Conservation (phyloP, 1,140 invertebrate genomes). For the Lineus longissimus region DNA sequence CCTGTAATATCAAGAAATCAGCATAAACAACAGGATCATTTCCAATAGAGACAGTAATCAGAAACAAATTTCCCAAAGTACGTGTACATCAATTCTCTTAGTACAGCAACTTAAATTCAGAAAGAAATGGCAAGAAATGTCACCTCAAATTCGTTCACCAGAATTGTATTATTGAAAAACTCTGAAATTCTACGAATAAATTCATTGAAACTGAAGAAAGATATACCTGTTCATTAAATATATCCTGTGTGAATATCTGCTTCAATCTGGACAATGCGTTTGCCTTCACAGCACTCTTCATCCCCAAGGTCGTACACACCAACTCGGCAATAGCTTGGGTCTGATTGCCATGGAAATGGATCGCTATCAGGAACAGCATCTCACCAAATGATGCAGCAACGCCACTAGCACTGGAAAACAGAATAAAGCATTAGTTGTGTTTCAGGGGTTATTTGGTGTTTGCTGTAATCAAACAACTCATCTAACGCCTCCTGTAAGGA, state of each 20-base stretch:
- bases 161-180: no score
- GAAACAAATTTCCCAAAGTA: not conserved
- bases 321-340: conserved; percentile 82
- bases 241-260: conserved; percentile 92
- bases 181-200: no score
- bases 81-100: no score
- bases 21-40: conserved; percentile 9
- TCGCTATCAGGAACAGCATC: conserved; percentile 91
- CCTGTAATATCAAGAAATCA: conserved; percentile 56
- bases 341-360: conserved; percentile 95
- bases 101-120: no score
- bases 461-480: not conserved
- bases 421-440: no score
- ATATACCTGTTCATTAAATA: conserved; percentile 90
- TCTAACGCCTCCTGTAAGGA: no score
- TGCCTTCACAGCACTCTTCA: conserved; percentile 80
- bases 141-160: no score
- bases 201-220: no score
- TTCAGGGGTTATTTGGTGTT: conserved; percentile 22
- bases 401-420: conserved; percentile 36
- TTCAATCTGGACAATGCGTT: conserved; percentile 89
- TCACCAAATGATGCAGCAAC: conserved; percentile 73
- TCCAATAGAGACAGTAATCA: conserved; percentile 3
- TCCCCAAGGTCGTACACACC: conserved; percentile 88
- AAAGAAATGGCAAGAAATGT: no score